Evolutionary conservation across 2,113 vertebrate genomes (phyloP), one percentile per base, ranked within the genome.

Genomic region (Aix galericulata): DNA sequence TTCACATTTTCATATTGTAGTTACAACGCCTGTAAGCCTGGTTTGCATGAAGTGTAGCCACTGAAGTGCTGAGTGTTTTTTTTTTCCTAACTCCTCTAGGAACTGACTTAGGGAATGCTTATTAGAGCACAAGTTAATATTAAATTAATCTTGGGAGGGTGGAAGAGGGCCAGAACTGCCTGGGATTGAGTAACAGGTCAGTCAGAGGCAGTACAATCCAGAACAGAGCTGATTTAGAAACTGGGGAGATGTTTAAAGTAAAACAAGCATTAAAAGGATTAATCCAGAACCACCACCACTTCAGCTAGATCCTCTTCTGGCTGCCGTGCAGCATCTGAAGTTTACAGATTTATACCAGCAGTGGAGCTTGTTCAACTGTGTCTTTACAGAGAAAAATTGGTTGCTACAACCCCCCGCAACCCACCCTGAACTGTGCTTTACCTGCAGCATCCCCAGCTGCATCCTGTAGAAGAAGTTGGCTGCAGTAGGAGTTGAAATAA

Each of bases 371-470:
- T 52, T 25, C 40, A 64, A 17, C 48, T 50, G 6, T 9, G 20
- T 52, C 21, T 74, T 62, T 20, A n/a, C 86, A 55, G 11, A 42
- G 27, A 78, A 82, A 23, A 34, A 13, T 1, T 48, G 46, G 46
- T 48, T 59, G 16, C n/a, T 76, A 29, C 16, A 44, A 11, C 12
- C 12, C 22, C 7, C 36, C 18, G 60, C 34, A 71, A 14, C 34
- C 25, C 9, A 9, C 32, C 16, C 2, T 3, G 31, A 69, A 14
- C 25, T 8, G 40, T 69, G 31, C 62, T 96, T 98, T 98, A 99
- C 99, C 99, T 99, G 99, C 46, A 99, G 93, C 97, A 99, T 98
- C 80, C 98, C 99, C 98, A 99, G 95, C 96, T 99, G 99, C 96
- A 99, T 98, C 96, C 99, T 98, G 96, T 99, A 99, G 93, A 99